These are phyloP conservation scores for Tautogolabrus adspersus DNA, from an alignment of 2,113 vertebrate genomes.

Conservation along the genomic window DNA sequence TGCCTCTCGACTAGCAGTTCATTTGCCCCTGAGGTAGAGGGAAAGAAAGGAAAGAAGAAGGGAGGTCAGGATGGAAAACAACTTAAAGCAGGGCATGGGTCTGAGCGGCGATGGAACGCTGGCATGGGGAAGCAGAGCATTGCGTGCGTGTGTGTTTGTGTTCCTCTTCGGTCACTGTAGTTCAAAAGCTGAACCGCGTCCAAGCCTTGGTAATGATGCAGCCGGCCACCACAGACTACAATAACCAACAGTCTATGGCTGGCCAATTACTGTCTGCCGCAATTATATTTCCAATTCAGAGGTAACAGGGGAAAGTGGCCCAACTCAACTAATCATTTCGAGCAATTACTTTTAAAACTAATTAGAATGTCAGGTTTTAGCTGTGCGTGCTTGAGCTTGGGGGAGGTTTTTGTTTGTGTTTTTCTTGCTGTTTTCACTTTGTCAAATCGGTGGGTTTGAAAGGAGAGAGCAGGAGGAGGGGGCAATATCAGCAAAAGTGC, in stretches of 20 bases:
- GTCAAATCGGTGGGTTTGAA: conserved; percentile 78
- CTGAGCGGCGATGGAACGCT: conserved; percentile 66
- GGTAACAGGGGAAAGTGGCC: conserved; percentile 81
- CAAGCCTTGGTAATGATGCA: conserved; percentile 83
- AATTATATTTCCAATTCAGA: conserved; percentile 87
- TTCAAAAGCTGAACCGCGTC: conserved; percentile 82
- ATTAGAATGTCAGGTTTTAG: conserved; percentile 80
- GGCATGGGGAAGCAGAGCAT: conserved; percentile 75
- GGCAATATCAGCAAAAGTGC: conserved; percentile 67
- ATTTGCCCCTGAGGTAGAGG: conserved; percentile 65
- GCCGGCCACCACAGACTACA: conserved; percentile 80
- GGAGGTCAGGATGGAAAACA: conserved; percentile 56
- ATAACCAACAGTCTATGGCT: conserved; percentile 82
- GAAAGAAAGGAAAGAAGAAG: conserved; percentile 41
- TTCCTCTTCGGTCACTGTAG: conserved; percentile 79
- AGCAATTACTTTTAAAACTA: conserved; percentile 86
- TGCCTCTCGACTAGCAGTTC: conserved; percentile 35
- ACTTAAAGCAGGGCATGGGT: conserved; percentile 65
- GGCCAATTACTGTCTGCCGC: conserved; percentile 83
- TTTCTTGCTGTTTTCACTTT: conserved; percentile 82
- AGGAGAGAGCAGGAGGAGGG: conserved; percentile 55
- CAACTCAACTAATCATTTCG: conserved; percentile 86
- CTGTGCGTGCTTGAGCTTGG: conserved; percentile 69
- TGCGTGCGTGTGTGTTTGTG: conserved; percentile 84
- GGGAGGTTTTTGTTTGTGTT: conserved; percentile 75